Base-by-base conservation (phyloP, 2,797 vertebrate genomes). In the Apogon talboti region DNA sequence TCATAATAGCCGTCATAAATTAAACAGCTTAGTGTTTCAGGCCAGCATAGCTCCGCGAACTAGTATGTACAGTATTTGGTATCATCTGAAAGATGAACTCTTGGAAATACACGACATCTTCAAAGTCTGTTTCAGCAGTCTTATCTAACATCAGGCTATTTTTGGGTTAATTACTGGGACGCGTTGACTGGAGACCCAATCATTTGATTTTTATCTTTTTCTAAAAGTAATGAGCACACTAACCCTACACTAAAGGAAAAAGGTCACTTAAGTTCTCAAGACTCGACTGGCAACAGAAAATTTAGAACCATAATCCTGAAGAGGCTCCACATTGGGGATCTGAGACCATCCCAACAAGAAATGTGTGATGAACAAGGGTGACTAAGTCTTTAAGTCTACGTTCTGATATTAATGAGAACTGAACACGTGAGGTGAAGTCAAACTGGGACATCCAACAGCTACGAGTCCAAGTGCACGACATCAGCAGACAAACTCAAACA, bases 41-140 rank as follows among this genome's bases (percentile, higher is more conserved):
- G 16, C 54, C 48, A 62, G 71, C 56, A 73, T 66, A 71, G 72
- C 66, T 49, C 38, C 16, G 47, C 61, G 71, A 72, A 74, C 45
- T n/a, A 74, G 71, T 66, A 87, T 89, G 83, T 83, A 46, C 85
- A 82, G 77, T 80, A 85, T 87, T 78, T 78, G 61, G 55, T 79
- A 70, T 84, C 82, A 57, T 75, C 70, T 84, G 83, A 82, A 85
- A 84, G 76, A 81, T 71, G 64, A 88, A 83, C 78, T 74, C 63
- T 58, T 71, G 50, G 72, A 77, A 47, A 71, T 67, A 62, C 58
- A 69, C 52, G 56, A 82, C 79, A 78, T 79, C 72, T 84, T 85
- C 54, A 56, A 28, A 74, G 57, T 81, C 78, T 77, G 12, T 90
- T 90, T 45, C 4, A 83, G 72, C 14, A 9, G 48, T 49, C 73